Base-by-base conservation (phyloP, 2,888 invertebrate species). In the Andrena dorsata region DNA sequence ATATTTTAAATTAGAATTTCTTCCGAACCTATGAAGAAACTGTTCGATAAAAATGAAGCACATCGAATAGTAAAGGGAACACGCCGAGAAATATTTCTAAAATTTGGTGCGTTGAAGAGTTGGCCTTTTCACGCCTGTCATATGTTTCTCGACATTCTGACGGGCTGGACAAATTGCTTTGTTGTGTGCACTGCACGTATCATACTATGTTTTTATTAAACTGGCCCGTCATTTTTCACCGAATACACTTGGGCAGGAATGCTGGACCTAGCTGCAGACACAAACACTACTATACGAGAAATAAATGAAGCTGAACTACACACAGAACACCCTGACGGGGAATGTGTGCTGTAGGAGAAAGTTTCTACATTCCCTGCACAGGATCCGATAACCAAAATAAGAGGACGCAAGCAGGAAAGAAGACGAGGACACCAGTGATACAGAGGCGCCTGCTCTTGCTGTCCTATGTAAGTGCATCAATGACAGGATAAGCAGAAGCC, bases 181-280 rank as follows among this genome's bases (percentile, higher is more conserved):
- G 53, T 20, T 28, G 53, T 56, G 53, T 76, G 28, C 28, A 41
- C 20, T 13, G 30, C 68, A 49, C 49, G 60, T 70, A 63, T 71
- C 20, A 70, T 35, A 53, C 35, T 51, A 35, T 51, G 65, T 60
- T 61, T 74, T 58, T 66, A 82, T 68, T 75, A 75, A 68, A 75
- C 60, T 47, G 75, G 60, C 32, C 47, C 32, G 56, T 32, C 76
- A 76, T 71, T 70, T 69, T 68, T 76, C 63, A 56, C n/a, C n/a
- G 20, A 10, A 41, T 30, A 70, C 60, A 32, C 20, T 47, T 49
- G 35, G 60, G 23, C 32, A 20, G 26, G 68, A 60, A 60, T 68
- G 23, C 32, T 26, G 32, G 13, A 47, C 56, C 30, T 23, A 20
- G 2, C n/a, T 30, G 20, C 13, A 7, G 13, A 41, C 28, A 47